phyloP scores from a whole-genome alignment of 53 echinoderm and acorn worm genomes.

The Antedon mediterranea region DNA sequence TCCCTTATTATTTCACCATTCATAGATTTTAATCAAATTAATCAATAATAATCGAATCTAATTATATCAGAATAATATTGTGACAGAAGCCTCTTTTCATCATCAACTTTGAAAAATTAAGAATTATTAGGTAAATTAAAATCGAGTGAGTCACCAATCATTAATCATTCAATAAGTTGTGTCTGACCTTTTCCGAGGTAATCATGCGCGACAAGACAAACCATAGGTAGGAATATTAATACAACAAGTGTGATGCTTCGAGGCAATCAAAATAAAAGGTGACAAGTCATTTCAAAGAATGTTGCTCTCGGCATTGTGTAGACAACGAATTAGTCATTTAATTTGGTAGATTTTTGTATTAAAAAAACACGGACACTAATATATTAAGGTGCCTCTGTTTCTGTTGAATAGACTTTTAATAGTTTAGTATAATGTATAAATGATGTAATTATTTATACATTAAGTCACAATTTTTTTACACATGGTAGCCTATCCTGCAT shows the following conservation, averaged over 20 bases:
- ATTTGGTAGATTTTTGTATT: too few species aligned
- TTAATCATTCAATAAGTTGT: not conserved
- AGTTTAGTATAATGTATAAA: too few species aligned
- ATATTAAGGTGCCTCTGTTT: too few species aligned
- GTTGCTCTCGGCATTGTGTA: not conserved
- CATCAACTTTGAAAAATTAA: not conserved
- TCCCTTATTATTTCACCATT: not conserved
- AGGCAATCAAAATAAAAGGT: too few species aligned
- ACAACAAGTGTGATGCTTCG: not conserved
- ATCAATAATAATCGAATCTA: not conserved
- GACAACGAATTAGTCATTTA: not conserved
- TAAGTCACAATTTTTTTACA: too few species aligned
- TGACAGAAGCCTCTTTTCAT: too few species aligned
- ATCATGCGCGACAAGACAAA: not conserved
- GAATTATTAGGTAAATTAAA: not conserved
- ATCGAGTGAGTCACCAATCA: not conserved
- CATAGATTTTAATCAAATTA: not conserved
- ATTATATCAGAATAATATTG: not conserved
- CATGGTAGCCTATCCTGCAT: too few species aligned
- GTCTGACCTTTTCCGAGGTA: not conserved
- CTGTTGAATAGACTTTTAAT: too few species aligned
- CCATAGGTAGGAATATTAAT: not conserved
- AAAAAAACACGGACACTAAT: too few species aligned
- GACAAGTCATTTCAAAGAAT: too few species aligned
- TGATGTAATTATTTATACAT: too few species aligned